Evolutionary conservation across 2,113 vertebrate genomes (phyloP), one percentile per base, ranked within the genome.

Genomic region (Apodemus sylvaticus): DNA sequence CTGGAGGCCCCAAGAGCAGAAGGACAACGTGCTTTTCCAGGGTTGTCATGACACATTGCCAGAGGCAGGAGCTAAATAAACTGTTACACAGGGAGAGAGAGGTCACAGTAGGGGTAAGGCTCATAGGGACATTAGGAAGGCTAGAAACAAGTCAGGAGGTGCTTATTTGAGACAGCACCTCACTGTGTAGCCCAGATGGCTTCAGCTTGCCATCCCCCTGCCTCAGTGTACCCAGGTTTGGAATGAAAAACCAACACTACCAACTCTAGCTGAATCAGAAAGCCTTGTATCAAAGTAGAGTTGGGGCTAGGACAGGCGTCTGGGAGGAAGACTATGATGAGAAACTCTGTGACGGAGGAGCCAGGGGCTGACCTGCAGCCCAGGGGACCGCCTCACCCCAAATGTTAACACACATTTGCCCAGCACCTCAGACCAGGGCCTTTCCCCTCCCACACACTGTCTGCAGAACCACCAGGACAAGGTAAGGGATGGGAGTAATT

Each of bases 241-340:
- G 89, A 9, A n/a, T n/a, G 5, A 48, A 36, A 64, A 45, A 34
- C 16, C 42, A 78, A 14, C 7, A 11, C 60, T 17, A 39, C 13
- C 6, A 74, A 42, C n/a, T 29, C 22, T 16, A 20, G 31, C 22
- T 90, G 42, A 90, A n/a, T 78, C 7, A 51, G 58, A 45, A 90
- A 66, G 74, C 19, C 26, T 45, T 77, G 87, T 85, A 71, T n/a
- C 77, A 78, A 78, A 66, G 14, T 9, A 8, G 79, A 48, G 58
- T 81, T 94, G 91, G 91, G 83, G 58, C 45, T 62, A 58, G 51
- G 81, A n/a, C 71, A 94, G 55, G 71, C 45, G 36, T 82, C 93
- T 92, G 19, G 48, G 90, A 55, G 58, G 29, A 64, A 87, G 73
- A 60, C 24, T 17, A 45, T 51, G 85, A 86, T 51, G 58, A 68